These are phyloP conservation scores for Lutjanus erythropterus DNA, from an alignment of 2,113 vertebrate species.

Conservation along the genomic window DNA sequence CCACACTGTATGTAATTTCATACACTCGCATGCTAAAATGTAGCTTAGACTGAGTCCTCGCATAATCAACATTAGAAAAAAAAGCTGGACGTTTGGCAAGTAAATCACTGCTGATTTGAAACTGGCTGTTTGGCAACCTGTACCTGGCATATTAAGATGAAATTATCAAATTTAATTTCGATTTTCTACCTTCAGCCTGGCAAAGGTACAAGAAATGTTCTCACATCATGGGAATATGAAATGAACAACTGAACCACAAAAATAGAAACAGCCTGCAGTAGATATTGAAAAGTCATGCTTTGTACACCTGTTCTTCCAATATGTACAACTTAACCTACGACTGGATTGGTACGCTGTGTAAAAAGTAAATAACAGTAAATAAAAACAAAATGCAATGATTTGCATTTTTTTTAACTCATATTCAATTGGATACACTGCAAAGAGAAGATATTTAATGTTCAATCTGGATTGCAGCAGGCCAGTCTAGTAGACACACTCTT, in stretches of 20 bases:
- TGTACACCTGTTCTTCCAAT: background rate
- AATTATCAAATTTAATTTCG: background rate
- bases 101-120: background rate
- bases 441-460: no score
- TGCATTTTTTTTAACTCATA: no score
- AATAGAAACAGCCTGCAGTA: background rate
- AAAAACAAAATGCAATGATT: no score
- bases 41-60: background rate
- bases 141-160: no score
- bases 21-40: background rate
- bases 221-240: background rate
- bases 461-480: no score
- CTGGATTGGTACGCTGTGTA: no score
- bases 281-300: background rate
- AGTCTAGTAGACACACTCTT: no score
- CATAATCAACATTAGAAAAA: background rate
- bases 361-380: no score
- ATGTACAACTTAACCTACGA: background rate
- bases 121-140: background rate
- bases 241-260: background rate
- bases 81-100: background rate
- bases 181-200: background rate
- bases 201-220: background rate
- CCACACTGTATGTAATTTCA: background rate
- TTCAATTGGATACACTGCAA: no score